Conservation (phyloP, 2,888 invertebrate species). For the Resseliella maxima region DNA sequence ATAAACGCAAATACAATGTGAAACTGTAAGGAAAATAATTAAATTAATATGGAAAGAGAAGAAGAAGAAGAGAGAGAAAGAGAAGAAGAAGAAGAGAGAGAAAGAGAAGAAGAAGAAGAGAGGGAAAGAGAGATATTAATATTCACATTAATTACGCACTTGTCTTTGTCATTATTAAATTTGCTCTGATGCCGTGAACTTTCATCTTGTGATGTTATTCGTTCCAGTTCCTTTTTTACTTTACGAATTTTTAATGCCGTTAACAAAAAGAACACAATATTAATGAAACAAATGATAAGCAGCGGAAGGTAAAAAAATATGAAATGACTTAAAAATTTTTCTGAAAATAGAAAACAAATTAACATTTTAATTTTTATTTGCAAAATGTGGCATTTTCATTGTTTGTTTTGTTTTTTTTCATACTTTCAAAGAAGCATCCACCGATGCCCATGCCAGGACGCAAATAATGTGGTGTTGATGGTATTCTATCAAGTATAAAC, state of each 20-base stretch:
- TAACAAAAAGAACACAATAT: background rate
- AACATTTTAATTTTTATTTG: too few relatives aligned
- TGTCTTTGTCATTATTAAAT: background rate
- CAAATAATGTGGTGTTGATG: background rate
- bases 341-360: background rate
- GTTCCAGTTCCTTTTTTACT: background rate
- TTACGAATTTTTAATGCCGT: slow-evolving; percentile 9
- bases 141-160: background rate
- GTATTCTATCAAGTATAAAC: background rate
- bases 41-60: background rate
- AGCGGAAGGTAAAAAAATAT: background rate
- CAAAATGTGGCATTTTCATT: too few relatives aligned
- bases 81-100: too few relatives aligned
- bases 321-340: background rate
- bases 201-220: background rate
- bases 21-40: background rate
- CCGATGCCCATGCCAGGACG: background rate
- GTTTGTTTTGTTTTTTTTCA: background rate
- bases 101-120: too few relatives aligned
- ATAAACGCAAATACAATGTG: background rate
- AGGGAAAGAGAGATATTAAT: too few relatives aligned
- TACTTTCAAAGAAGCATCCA: background rate
- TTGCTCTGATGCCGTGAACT: background rate
- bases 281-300: background rate
- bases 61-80: too few relatives aligned